Base-by-base conservation (phyloP, 2,888 invertebrate species). In the Andrena flavipes region DNA sequence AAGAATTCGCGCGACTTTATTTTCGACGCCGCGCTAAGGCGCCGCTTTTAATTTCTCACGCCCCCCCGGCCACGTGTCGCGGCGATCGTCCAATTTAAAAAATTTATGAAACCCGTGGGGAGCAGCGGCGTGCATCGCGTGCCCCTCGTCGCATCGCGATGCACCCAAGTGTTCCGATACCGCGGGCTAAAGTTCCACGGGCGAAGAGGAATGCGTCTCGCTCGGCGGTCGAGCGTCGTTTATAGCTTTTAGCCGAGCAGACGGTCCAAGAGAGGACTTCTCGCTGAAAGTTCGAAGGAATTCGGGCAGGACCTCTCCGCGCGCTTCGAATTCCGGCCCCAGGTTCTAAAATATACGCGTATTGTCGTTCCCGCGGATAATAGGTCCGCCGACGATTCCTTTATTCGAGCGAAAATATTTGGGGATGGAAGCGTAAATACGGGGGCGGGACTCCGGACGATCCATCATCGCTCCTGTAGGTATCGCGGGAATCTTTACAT, bases 1-100 rank as follows among this genome's bases (percentile, higher is more conserved):
- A 84, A 85, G 85, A 88, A 88, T 87, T 87, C 42, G 79, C 81
- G 65, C 68, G 70, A 84, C 30, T 87, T 87, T 88, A 88, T 88
- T 54, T 85, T 77, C 75, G 80, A 74, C 80, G 6, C 2, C n/a
- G 69, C 68, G 76, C 82, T 75, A 71, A 76, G 68, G 59, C 80
- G 65, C 76, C 70, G 68, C 56, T 60, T 75, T 56, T 16, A 16
- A 2, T 71, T 82, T 72, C 23, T 26, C 56, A 13, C 70, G 74
- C 67, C 48, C 26, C 26, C 33, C 48, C 35, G 0, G 29, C 48
- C 42, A 59, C 56, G 29, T 29, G 69, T 67, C 65, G 62, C 62
- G 33, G 16, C 51, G 59, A 75, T 68, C 62, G 54, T 8, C 62
- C 2, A 75, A 63, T 68, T 74, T 67, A 23, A 68, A 48, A 56